Evolutionary conservation across 2,113 vertebrate genomes (phyloP), one percentile per base, ranked within the genome.

Genomic region (Morone chrysops): DNA sequence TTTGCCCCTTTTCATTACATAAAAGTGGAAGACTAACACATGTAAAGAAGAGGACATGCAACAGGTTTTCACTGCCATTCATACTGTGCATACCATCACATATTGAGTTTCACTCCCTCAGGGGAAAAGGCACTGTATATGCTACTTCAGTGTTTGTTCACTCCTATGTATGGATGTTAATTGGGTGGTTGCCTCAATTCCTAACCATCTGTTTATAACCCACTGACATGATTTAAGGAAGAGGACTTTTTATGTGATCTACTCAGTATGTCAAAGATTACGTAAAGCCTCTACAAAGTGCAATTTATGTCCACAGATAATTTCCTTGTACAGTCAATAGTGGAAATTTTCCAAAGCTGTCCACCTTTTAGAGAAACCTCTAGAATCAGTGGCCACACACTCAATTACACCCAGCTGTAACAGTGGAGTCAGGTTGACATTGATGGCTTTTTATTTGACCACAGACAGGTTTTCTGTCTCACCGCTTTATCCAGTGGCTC

Each of bases 341-440:
- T 51, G 78, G 10, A 61, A 70, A 82, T 69, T 65, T 93, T 92
- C 82, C 89, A 70, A 94, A 94, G 25, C 65, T 66, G 74, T 89
- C 93, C 80, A 75, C 83, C 70, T 92, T 90, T 85, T 84, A 82
- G 83, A 79, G 87, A 89, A 82, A 71, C 60, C 90, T 90, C 87
- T 94, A 78, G 94, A 94, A 96, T 96, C 95, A 96, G 91, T 88
- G 80, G 90, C 92, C 93, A 91, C 82, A 81, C 63, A 92, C 82
- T 93, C 95, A 94, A 96, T 95, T 96, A 96, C 96, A 96, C 91
- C 92, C 91, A 92, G 89, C 90, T 94, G 87, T 93, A 96, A 96
- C 93, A 93, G 93, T 80, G 93, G 89, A 95, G 92, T 87, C 94
- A 93, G 94, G 94, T 94, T 95, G 95, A 93, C 94, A 93, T 94